A percentile compares a stretch with the other conserved stretches of the same genome.
Evolutionary conservation across 2,113 vertebrate species (phyloP).

Genomic region (Eulacestoma nigropectus): DNA sequence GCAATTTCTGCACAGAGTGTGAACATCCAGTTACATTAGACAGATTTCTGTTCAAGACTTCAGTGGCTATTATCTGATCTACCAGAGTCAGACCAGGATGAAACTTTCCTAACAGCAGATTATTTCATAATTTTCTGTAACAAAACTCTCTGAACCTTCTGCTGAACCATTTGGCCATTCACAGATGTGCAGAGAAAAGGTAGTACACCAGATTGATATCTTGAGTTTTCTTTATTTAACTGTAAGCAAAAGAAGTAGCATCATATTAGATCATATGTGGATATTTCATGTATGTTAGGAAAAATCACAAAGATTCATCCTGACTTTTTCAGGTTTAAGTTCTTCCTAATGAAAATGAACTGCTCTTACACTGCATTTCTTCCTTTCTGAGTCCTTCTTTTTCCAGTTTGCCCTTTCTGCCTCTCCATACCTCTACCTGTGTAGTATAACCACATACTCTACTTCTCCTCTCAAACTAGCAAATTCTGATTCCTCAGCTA

Average conservation of each 20-base stretch:
- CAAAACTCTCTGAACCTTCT: background rate
- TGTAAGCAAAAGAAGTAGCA: background rate
- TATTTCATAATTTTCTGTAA: background rate
- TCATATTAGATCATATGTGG: background rate
- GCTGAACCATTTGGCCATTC: background rate
- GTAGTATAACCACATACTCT: background rate
- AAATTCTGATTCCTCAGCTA: background rate
- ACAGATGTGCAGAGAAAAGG: background rate
- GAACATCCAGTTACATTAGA: background rate
- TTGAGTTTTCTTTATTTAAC: background rate
- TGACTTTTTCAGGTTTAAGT: background rate
- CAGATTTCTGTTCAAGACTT: background rate
- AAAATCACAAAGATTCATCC: background rate
- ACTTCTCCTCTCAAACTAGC: background rate
- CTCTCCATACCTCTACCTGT: background rate
- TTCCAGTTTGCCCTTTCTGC: background rate
- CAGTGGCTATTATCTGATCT: background rate
- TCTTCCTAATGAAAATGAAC: background rate
- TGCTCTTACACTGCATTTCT: background rate
- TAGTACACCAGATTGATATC: background rate
- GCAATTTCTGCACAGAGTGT: background rate
- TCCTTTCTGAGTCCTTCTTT: background rate
- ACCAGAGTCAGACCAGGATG: background rate
- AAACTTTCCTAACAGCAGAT: background rate
- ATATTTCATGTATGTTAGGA: background rate